Evolutionary conservation across 2,888 invertebrate genomes (phyloP).

Genomic region (Diabrotica balteata): DNA sequence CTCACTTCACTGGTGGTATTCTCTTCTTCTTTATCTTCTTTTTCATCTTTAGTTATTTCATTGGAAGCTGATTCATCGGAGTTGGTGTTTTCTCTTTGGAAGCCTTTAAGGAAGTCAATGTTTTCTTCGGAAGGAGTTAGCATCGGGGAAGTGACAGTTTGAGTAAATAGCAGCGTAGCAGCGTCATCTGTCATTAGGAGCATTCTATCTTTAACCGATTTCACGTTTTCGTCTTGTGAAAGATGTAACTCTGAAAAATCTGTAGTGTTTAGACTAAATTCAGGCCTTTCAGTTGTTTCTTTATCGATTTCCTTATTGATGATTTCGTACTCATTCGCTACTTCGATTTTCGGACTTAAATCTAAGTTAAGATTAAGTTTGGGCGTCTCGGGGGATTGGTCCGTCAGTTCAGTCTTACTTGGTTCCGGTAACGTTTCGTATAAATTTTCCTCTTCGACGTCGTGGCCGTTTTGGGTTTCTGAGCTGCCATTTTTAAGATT

Average conservation of each 20-base stretch:
- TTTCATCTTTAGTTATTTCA: conserved; percentile 33
- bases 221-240: conserved; percentile 33
- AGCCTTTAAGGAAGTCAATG: conserved; percentile 59
- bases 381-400: conserved; percentile 41
- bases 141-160: conserved; percentile 61
- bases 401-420: conserved; percentile 48
- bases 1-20: conserved; percentile 33
- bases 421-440: conserved; percentile 47
- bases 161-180: conserved; percentile 57
- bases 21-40: conserved; percentile 34
- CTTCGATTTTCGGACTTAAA: conserved; percentile 35
- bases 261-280: conserved; percentile 36
- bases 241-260: conserved; percentile 27
- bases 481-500: conserved; percentile 34
- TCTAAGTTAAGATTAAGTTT: conserved; percentile 34
- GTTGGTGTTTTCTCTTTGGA: conserved; percentile 49
- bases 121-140: conserved; percentile 60
- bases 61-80: conserved; percentile 41
- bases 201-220: conserved; percentile 57
- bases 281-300: conserved; percentile 34
- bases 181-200: conserved; percentile 57
- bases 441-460: conserved; percentile 40
- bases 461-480: conserved; percentile 40
- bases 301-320: conserved; percentile 29
- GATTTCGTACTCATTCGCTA: conserved; percentile 35